A percentile compares a stretch with the other conserved stretches of the same genome.
Evolutionary conservation across 2,888 invertebrate genomes (phyloP).

Genomic region (Bombylius discolor): DNA sequence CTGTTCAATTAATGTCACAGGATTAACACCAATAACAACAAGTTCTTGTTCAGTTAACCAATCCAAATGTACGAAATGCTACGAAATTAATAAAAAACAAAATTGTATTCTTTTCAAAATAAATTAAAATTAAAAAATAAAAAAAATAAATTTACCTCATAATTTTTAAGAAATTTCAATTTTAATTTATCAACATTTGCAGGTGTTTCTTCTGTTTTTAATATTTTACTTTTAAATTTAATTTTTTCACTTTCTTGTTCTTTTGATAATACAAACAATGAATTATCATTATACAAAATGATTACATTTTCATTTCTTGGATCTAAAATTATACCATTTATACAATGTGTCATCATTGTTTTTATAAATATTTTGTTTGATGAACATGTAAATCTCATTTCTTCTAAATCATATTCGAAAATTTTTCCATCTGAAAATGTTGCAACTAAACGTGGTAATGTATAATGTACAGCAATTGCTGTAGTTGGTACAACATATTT

Average conservation of each 20-base stretch:
- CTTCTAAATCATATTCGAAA: conserved; percentile 57
- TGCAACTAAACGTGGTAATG: conserved; percentile 47
- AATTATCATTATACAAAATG: conserved; percentile 58
- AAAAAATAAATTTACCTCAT: conserved; percentile 19
- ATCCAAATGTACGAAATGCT: conserved; percentile 64
- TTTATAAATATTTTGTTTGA: conserved; percentile 41
- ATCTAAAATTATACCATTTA: conserved; percentile 51
- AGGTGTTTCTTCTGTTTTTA: background rate
- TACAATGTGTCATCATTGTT: conserved; percentile 36
- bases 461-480: conserved; percentile 54
- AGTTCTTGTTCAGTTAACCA: conserved; percentile 57
- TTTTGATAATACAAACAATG: conserved; percentile 28
- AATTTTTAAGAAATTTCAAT: conserved; percentile 17
- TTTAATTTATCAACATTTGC: conserved; percentile 17
- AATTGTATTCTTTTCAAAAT: background rate
- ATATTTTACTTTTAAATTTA: background rate
- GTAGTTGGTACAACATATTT: conserved; percentile 56
- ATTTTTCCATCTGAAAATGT: conserved; percentile 72
- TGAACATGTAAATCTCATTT: conserved; percentile 51
- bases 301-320: conserved; percentile 48
- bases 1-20: conserved; percentile 52
- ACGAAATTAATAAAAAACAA: conserved; percentile 22
- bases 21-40: conserved; percentile 63
- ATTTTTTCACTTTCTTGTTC: background rate
- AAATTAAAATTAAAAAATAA: background rate